Percentiles rank a stretch among this genome's conserved stretches.
phyloP scores from a whole-genome alignment of 2,113 vertebrate genomes.

The Lophochroa leadbeateri region DNA sequence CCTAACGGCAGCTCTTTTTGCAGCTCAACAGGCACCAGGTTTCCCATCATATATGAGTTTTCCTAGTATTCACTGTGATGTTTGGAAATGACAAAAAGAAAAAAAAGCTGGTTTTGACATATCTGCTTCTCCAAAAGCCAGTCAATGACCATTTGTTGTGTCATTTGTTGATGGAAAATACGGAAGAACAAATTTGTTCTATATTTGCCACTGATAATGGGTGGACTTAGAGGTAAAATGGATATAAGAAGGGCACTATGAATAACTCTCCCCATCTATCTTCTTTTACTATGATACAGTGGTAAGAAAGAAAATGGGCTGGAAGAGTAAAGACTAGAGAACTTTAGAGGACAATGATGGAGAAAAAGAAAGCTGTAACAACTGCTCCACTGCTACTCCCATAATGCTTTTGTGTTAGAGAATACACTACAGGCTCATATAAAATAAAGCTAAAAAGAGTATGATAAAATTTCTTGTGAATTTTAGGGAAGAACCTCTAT shows the following conservation, averaged over 20 bases:
- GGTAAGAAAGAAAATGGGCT: background rate
- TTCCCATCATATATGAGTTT: background rate
- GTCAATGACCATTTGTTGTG: background rate
- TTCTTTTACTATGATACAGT: background rate
- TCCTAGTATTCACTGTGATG: background rate
- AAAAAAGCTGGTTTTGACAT: background rate
- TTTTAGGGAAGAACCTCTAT: background rate
- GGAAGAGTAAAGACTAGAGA: background rate
- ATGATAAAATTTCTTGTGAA: background rate
- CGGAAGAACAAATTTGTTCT: background rate
- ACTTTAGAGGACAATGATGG: background rate
- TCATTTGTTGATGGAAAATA: background rate
- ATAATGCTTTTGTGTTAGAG: background rate
- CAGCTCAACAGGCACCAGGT: background rate
- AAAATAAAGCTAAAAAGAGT: background rate
- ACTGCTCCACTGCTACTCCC: background rate
- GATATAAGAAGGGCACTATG: background rate
- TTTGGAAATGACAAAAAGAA: background rate
- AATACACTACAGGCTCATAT: background rate
- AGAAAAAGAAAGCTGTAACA: background rate
- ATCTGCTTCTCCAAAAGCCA: background rate
- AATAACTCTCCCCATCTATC: background rate
- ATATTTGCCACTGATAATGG: background rate
- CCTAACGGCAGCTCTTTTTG: constrained; percentile 20
- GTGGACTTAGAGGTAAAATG: background rate